Conservation (phyloP, 1,140 invertebrate genomes). For the Drosophila watanabei region DNA sequence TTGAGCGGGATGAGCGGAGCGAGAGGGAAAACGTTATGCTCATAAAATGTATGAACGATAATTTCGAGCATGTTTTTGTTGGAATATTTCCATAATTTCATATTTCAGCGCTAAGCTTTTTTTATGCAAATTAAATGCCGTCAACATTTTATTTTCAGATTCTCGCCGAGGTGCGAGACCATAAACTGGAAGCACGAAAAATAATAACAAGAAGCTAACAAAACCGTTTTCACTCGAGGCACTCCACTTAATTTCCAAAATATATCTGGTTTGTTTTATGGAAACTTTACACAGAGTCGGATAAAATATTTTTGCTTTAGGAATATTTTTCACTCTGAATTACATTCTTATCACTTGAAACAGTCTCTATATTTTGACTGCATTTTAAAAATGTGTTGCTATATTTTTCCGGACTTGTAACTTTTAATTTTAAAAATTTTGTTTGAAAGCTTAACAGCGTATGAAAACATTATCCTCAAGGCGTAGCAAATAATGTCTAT, state of each 20-base stretch:
- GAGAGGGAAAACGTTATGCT: slow-evolving; percentile 33
- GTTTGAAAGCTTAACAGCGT: background rate
- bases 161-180: slow-evolving; percentile 36
- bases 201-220: slow-evolving; percentile 23
- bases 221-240: slow-evolving; percentile 64
- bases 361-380: background rate
- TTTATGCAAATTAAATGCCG: slow-evolving; percentile 60
- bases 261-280: background rate
- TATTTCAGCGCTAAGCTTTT: slow-evolving; percentile 37
- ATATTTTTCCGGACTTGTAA: background rate
- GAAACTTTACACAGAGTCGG: background rate
- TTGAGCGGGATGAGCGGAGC: background rate
- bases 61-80: slow-evolving; percentile 41
- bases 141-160: slow-evolving; percentile 56
- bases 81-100: slow-evolving; percentile 59
- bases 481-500: background rate
- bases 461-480: background rate
- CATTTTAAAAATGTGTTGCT: background rate
- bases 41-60: slow-evolving; percentile 47
- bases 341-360: background rate
- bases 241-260: slow-evolving; percentile 12
- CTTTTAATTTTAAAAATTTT: background rate
- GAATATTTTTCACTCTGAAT: background rate
- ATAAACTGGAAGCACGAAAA: slow-evolving; percentile 32
- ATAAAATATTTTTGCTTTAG: background rate